Evolutionary conservation across 2,888 invertebrate species (phyloP), one percentile per base, ranked within the genome.

Genomic region (Lobophora halterata): DNA sequence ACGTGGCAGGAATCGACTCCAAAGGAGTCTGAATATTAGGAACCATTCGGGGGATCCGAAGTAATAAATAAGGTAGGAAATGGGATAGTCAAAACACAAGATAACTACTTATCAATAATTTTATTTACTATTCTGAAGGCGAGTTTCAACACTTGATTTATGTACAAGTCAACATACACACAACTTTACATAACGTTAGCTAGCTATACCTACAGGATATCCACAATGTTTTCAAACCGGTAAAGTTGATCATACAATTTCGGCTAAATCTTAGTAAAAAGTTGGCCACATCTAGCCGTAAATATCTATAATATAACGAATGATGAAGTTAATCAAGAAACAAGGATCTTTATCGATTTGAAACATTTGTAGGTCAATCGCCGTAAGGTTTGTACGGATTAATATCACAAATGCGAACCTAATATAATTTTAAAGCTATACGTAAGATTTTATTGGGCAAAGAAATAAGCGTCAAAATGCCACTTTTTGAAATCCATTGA

Each of bases 391-490:
- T 82, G 82, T 85, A 85, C 83, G 81, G 56, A 62, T 56, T 60
- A 69, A 70, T 82, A 85, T 85, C 85, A 85, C 85, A 83, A 80
- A 68, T 62, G 75, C 79, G 56, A 80, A 82, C 68, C 56, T 62
- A 76, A 77, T 66, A 70, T 72, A 55, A 37, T 41, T 61, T 76
- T 83, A 82, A 82, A 82, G 77, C 82, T 76, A 74, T 53, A 45
- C 43, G 20, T 44, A n/a, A n/a, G n/a, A n/a, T n/a, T n/a, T n/a
- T n/a, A n/a, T n/a, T n/a, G n/a, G n/a, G n/a, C n/a, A n/a, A n/a
- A n/a, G n/a, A n/a, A n/a, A n/a, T n/a, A n/a, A n/a, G n/a, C n/a
- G n/a, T n/a, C n/a, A n/a, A n/a, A n/a, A n/a, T n/a, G n/a, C n/a
- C n/a, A n/a, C n/a, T n/a, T n/a, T n/a, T n/a, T n/a, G n/a, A n/a